phyloP scores from a whole-genome alignment of 2,113 vertebrate genomes.

The Saiga tatarica region DNA sequence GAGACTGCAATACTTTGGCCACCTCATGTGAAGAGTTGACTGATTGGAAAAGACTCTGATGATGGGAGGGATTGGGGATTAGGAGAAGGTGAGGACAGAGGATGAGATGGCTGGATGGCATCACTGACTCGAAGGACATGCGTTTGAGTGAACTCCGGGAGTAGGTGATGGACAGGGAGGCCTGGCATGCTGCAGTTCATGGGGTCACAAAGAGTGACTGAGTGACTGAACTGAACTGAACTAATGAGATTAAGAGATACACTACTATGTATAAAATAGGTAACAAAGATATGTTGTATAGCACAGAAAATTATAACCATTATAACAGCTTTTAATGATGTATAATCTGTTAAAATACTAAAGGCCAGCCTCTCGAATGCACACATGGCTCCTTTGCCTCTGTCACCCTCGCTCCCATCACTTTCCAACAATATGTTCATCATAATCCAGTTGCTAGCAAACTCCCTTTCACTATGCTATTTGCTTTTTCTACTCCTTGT shows the following conservation, averaged over 20 bases:
- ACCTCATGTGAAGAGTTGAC: no score
- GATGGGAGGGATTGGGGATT: no score
- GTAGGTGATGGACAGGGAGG: no score
- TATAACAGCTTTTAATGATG: background rate
- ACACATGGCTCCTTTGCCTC: background rate
- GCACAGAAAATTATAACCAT: background rate
- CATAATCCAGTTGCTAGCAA: background rate
- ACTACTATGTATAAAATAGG: background rate
- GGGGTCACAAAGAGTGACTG: no score
- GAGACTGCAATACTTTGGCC: no score
- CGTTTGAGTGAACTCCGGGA: rapidly evolving
- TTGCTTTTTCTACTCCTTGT: background rate
- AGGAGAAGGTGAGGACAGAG: no score
- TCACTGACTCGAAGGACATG: no score
- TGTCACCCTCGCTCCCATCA: background rate
- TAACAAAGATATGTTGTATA: background rate
- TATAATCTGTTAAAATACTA: background rate
- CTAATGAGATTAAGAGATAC: background rate
- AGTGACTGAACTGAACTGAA: no score
- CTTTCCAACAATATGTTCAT: background rate
- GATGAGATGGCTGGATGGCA: no score
- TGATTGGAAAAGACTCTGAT: no score
- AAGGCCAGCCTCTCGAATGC: background rate
- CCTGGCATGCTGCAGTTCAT: no score
- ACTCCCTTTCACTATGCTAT: background rate